Base-by-base conservation (phyloP, 2,888 invertebrate genomes). In the Hofmannophila pseudospretella region DNA sequence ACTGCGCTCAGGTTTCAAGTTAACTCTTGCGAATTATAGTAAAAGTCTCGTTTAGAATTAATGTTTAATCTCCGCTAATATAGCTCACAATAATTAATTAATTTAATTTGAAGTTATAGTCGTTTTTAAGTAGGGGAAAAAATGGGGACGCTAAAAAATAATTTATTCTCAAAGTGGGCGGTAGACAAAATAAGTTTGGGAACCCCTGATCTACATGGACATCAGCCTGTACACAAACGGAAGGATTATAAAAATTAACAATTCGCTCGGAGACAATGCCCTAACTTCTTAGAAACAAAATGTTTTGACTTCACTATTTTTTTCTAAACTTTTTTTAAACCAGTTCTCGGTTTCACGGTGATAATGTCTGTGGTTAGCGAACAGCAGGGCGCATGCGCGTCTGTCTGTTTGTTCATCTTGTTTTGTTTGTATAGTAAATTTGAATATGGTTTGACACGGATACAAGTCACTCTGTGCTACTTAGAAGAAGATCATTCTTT, bases 261-360 rank as follows among this genome's bases (percentile, higher is more conserved):
- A 66, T 62, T 60, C 55, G 52, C 54, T 51, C 58, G 42, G 52
- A 68, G 60, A 68, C 67, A 73, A 73, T 64, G 45, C 31, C 49
- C 43, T 38, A 43, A 47, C 47, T 78, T 78, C 77, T 56, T 28
- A 65, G 76, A 76, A 77, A 62, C 61, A 57, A 49, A 61, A 62
- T 70, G 68, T 75, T 74, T 66, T 70, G 70, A 70, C 69, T 69
- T 51, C 34, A 46, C 50, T 42, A 58, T 65, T 63, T 67, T 56
- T 54, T 45, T 33, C 36, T 32, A 9, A 44, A 51, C 55, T 58
- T 49, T 54, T 53, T 46, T 39, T 56, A 4, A 39, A 36, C 44
- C 42, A 35, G 38, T 32, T 39, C 44, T 45, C 51, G 42, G 62
- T 70, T 67, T 69, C 62, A 54, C 41, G 52, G 58, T 64, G 59